Conservation (phyloP, 2,113 vertebrate genomes). For the Saguinus midas region DNA sequence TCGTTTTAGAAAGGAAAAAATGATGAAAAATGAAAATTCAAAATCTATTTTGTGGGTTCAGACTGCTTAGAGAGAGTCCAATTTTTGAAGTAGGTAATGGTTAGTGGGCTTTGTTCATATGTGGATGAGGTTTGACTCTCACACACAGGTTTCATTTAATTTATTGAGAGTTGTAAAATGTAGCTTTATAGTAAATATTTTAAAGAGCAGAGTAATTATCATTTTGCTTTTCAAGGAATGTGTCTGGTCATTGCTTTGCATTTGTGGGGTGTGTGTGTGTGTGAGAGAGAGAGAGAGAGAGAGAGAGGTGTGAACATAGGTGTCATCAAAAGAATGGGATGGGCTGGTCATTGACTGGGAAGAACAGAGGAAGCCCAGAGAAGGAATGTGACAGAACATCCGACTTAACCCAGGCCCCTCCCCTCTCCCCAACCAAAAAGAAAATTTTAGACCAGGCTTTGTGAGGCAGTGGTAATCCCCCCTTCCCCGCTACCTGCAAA, state of each 20-base stretch:
- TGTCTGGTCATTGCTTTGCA: conserved; percentile 24
- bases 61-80: not conserved
- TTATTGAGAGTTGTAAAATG: not conserved
- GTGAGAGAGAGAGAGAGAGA: not conserved
- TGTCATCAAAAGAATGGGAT: not conserved
- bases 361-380: not conserved
- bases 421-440: not conserved
- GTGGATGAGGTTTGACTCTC: not conserved
- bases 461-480: not conserved
- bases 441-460: not conserved
- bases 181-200: not conserved
- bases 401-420: not conserved
- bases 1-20: conserved; percentile 30
- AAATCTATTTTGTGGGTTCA: not conserved
- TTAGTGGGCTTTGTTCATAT: not conserved
- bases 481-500: rapidly evolving
- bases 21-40: not conserved
- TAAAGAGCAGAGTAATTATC: not conserved
- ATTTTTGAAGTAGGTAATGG: not conserved
- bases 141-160: not conserved
- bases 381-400: not conserved
- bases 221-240: conserved; percentile 34
- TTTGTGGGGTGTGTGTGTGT: not conserved
- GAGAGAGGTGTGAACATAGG: not conserved
- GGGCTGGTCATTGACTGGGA: not conserved